These are phyloP conservation scores for Orbicella faveolata DNA, from an alignment of 64 coral and sea anemone genomes.

Conservation along the genomic window DNA sequence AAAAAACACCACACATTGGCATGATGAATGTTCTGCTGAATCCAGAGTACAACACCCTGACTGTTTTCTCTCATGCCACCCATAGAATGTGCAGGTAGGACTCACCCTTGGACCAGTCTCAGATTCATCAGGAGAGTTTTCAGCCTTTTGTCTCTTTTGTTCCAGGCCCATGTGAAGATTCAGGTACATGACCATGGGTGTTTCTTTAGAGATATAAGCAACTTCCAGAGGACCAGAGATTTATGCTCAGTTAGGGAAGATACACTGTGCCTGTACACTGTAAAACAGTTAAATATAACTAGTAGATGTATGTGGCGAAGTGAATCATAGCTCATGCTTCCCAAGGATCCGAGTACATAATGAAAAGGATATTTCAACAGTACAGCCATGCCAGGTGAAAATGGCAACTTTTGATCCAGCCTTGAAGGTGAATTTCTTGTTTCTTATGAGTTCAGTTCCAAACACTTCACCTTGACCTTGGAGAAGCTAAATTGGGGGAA, in stretches of 20 bases:
- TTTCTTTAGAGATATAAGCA: slow-evolving; percentile 92
- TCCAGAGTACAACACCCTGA: too few species aligned
- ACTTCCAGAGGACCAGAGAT: slow-evolving; percentile 82
- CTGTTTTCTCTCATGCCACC: too few species aligned
- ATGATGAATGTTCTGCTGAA: too few species aligned
- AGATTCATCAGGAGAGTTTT: slow-evolving; percentile 60
- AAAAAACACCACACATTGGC: too few species aligned
- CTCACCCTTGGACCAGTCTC: slow-evolving; percentile 87
- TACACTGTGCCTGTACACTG: background rate
- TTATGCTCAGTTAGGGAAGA: slow-evolving; percentile 49
- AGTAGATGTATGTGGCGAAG: too few species aligned
- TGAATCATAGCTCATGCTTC: too few species aligned
- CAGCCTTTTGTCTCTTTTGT: slow-evolving; percentile 95
- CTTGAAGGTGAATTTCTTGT: slow-evolving; percentile 91
- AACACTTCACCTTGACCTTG: slow-evolving; percentile 94
- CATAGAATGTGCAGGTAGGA: background rate
- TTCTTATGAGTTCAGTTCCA: slow-evolving; percentile 91
- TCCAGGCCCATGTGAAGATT: slow-evolving; percentile 97
- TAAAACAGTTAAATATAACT: too few species aligned
- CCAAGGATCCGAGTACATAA: too few species aligned
- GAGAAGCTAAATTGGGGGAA: slow-evolving; percentile 56
- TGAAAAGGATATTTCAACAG: slow-evolving; percentile 94
- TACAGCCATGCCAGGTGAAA: slow-evolving; percentile 94
- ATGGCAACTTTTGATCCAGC: slow-evolving; percentile 92
- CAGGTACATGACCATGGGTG: slow-evolving; percentile 99